Evolutionary conservation across 2,888 invertebrate genomes (phyloP).

Genomic region (Petrophora chlorosata): DNA sequence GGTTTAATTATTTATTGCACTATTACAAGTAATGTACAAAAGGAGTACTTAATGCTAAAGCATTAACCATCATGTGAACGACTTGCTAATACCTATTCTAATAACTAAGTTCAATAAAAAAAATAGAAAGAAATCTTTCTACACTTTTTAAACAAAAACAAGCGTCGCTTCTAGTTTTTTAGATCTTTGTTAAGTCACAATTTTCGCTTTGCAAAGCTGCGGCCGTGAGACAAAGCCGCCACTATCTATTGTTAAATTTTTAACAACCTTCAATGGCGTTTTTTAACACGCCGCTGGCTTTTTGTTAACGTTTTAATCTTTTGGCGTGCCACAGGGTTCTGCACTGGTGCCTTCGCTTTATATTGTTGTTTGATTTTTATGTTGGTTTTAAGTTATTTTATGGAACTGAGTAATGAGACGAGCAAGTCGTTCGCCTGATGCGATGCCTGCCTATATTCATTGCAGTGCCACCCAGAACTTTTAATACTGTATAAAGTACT

Average conservation of each 20-base stretch:
- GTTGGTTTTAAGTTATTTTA: background rate
- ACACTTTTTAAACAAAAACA: no score
- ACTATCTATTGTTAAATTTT: slow-evolving; percentile 60
- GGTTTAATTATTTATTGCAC: no score
- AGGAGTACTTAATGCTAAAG: no score
- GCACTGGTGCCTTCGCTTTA: slow-evolving; percentile 8
- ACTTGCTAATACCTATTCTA: no score
- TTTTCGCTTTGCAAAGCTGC: slow-evolving; percentile 43
- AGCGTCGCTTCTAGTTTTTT: slow-evolving; percentile 29
- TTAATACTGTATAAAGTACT: no score
- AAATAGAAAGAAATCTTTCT: no score
- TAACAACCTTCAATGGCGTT: slow-evolving; percentile 45
- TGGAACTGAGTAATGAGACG: background rate
- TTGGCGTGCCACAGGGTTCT: slow-evolving; percentile 3
- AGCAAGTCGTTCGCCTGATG: no score
- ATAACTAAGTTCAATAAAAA: no score
- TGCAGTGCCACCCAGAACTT: no score
- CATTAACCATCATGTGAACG: no score
- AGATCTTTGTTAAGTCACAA: slow-evolving; percentile 38
- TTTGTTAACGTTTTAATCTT: slow-evolving; percentile 39
- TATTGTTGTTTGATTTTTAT: background rate
- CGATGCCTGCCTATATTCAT: no score
- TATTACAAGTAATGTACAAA: no score
- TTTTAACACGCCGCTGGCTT: slow-evolving; percentile 40
- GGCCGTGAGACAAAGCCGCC: slow-evolving; percentile 46